Base-by-base conservation (phyloP, 2,797 vertebrate species). In the Craterocephalus amniculus region DNA sequence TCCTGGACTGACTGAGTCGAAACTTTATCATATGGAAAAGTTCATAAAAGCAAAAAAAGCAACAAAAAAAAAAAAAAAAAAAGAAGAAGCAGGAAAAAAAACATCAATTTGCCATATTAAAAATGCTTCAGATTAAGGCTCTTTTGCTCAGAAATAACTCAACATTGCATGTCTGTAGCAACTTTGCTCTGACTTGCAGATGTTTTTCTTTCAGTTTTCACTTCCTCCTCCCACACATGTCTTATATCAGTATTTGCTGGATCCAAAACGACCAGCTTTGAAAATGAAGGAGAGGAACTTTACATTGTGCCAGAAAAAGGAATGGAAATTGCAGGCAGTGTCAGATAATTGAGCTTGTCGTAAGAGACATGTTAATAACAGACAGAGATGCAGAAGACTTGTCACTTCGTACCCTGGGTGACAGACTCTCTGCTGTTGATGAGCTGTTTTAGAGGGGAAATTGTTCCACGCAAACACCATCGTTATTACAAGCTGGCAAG, bases 291-390 rank as follows among this genome's bases (percentile, higher is more conserved):
- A 94, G 92, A 94, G 93, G 93, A 95, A 94, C 94, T 94, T 95
- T 94, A 94, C 94, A 94, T 94, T 94, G 94, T 94, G 94, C 93
- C 91, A 92, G 92, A 94, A 93, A 94, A 94, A 94, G 94, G 93
- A 94, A 94, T 94, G 94, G 93, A 95, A 95, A 95, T 95, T 94
- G 94, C 92, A 92, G 94, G 94, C 94, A 94, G 95, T 95, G 94
- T 95, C 93, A 93, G 94, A 95, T 95, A 95, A 95, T 95, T 95
- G 94, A 94, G 94, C 94, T 95, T 95, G 95, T 95, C 95, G 94
- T 91, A 87, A 92, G 92, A 95, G 95, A 95, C 94, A 93, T 89
- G 95, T 93, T 95, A 95, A 95, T 95, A 95, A 95, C 94, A 95
- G 94, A 90, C 92, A 54, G 88, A 92, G 94, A 95, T 92, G 91